These are phyloP conservation scores for Chitala chitala DNA, from an alignment of 2,113 vertebrate genomes.

Conservation along the genomic window DNA sequence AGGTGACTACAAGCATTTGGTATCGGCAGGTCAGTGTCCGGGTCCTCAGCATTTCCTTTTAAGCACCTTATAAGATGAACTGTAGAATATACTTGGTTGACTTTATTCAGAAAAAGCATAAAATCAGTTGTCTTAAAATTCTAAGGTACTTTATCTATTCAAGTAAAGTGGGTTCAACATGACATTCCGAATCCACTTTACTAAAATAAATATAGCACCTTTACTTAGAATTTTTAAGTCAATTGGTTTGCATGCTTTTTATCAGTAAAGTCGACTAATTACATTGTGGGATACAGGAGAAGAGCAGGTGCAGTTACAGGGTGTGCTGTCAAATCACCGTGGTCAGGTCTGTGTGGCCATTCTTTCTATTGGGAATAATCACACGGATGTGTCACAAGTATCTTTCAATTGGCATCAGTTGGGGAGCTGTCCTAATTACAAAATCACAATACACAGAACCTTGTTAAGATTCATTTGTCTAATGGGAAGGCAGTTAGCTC, in stretches of 20 bases:
- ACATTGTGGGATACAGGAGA: too few relatives aligned
- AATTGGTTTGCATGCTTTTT: too few relatives aligned
- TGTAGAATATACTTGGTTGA: background rate
- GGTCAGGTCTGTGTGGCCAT: too few relatives aligned
- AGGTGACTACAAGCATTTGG: conserved; percentile 75
- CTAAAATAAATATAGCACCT: too few relatives aligned
- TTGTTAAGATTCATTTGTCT: background rate
- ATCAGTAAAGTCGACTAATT: too few relatives aligned
- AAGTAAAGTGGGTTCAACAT: too few relatives aligned
- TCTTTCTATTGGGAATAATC: background rate
- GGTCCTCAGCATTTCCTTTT: background rate
- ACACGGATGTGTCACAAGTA: background rate
- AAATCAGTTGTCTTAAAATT: background rate
- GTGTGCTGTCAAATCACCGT: too few relatives aligned
- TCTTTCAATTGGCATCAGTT: background rate
- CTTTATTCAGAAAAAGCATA: background rate
- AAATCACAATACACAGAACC: conserved; percentile 6
- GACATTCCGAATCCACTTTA: too few relatives aligned
- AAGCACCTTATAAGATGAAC: too few relatives aligned
- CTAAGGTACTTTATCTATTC: too few relatives aligned
- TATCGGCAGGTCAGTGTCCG: conserved; percentile 67
- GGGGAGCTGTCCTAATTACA: background rate
- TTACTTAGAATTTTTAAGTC: too few relatives aligned
- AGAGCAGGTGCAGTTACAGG: too few relatives aligned
- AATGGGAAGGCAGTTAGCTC: background rate